A percentile compares a stretch with the other conserved stretches of the same genome.
These are phyloP conservation scores for Formica exsecta DNA, from an alignment of 1,140 invertebrate species.

Conservation along the genomic window DNA sequence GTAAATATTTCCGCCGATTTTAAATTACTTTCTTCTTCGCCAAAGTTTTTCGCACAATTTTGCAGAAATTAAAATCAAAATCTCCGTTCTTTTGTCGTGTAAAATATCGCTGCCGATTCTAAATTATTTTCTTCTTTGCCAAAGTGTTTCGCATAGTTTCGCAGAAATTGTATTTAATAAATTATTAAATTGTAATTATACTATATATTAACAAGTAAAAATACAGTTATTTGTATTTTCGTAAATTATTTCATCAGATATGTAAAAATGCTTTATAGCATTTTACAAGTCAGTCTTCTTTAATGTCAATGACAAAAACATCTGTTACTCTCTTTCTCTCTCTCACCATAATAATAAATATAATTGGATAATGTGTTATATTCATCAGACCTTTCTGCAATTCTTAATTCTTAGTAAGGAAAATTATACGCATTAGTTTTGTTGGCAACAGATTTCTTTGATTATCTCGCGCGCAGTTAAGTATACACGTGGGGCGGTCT, in stretches of 20 bases:
- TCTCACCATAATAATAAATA: not conserved
- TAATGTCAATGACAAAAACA: not conserved
- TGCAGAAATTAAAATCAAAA: too few relatives aligned
- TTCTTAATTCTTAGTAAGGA: not conserved
- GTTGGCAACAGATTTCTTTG: slow-evolving; percentile 6
- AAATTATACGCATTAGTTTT: not conserved
- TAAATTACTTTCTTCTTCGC: not conserved
- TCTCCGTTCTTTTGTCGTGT: too few relatives aligned
- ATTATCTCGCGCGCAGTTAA: slow-evolving; percentile 4
- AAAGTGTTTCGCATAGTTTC: too few relatives aligned
- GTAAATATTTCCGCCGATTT: not conserved
- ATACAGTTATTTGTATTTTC: too few relatives aligned
- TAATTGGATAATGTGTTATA: not conserved
- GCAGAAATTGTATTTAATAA: too few relatives aligned
- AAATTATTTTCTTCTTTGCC: too few relatives aligned
- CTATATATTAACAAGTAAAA: too few relatives aligned
- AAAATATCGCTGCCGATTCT: too few relatives aligned
- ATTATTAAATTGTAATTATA: too few relatives aligned
- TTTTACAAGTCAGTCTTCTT: not conserved
- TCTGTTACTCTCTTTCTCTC: not conserved
- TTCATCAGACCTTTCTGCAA: slow-evolving; percentile 14
- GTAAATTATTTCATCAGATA: too few relatives aligned
- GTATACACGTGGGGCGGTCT: not conserved
- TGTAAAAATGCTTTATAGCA: not conserved
- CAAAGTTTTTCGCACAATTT: too few relatives aligned